These are phyloP conservation scores for Eulemur albifrons DNA, from an alignment of 2,797 vertebrate genomes.

Conservation along the genomic window DNA sequence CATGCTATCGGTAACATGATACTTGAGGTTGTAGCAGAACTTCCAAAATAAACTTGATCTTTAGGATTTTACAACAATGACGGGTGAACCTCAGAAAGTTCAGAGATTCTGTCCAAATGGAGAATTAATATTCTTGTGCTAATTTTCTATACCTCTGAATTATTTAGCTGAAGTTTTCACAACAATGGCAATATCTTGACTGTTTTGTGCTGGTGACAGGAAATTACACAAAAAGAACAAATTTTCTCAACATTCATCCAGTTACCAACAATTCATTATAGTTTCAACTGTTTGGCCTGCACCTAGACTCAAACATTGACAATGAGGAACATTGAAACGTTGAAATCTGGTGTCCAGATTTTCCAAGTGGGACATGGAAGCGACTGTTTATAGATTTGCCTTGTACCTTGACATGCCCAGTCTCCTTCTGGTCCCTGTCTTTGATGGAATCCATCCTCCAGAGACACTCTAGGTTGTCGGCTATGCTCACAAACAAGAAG, in stretches of 20 bases:
- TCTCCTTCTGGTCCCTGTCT: neutral
- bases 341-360: neutral
- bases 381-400: neutral
- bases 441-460: neutral
- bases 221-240: constrained; percentile 20
- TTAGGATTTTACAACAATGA: constrained; percentile 50
- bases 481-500: neutral
- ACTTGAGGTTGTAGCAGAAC: constrained; percentile 34
- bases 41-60: constrained; percentile 59
- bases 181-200: neutral
- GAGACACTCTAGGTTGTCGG: neutral
- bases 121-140: constrained; percentile 12
- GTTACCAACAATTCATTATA: neutral
- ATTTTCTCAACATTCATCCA: neutral
- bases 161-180: neutral
- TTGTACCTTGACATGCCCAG: neutral
- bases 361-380: neutral
- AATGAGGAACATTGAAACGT: neutral
- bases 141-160: constrained; percentile 33
- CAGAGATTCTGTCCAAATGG: constrained; percentile 7
- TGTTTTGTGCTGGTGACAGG: neutral
- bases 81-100: neutral
- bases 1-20: constrained; percentile 52
- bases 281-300: neutral
- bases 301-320: neutral